These are phyloP conservation scores for Cataglyphis livida DNA, from an alignment of 2,888 invertebrate genomes.

Conservation along the genomic window DNA sequence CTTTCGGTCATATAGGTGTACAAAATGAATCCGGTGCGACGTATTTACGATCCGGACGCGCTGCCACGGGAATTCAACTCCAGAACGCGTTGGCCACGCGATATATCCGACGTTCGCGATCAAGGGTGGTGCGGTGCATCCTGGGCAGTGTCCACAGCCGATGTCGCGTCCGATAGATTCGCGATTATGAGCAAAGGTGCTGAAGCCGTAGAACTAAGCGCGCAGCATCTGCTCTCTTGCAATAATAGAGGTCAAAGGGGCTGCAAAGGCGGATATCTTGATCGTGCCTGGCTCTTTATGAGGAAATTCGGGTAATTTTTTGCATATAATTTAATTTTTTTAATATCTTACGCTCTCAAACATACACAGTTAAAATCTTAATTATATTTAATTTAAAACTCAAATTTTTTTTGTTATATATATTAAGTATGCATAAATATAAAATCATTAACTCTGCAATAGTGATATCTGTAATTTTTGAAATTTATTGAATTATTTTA, in stretches of 20 bases:
- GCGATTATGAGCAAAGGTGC: conserved; percentile 94
- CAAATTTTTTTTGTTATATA: neutral
- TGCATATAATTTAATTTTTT: neutral
- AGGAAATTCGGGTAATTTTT: conserved; percentile 90
- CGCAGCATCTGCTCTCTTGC: conserved; percentile 96
- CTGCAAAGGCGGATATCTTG: conserved; percentile 95
- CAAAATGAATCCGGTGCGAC: conserved; percentile 88
- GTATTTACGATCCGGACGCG: conserved; percentile 87
- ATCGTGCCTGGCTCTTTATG: conserved; percentile 96
- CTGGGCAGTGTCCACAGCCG: conserved; percentile 96
- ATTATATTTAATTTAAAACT: neutral
- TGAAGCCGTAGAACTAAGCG: conserved; percentile 91
- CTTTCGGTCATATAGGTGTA: conserved; percentile 71
- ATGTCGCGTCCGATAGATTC: conserved; percentile 93
- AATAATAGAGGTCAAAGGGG: conserved; percentile 92
- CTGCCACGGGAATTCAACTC: conserved; percentile 93
- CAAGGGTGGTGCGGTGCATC: conserved; percentile 95
- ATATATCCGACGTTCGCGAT: conserved; percentile 90
- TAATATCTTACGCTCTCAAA: neutral
- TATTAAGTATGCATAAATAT: neutral
- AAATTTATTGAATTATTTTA: conserved; percentile 18
- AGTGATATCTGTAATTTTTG: neutral
- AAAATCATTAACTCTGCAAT: neutral
- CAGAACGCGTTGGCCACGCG: conserved; percentile 90
- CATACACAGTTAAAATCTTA: neutral